Conservation (phyloP, 2,113 vertebrate genomes). For the Todiramphus saurophagus region DNA sequence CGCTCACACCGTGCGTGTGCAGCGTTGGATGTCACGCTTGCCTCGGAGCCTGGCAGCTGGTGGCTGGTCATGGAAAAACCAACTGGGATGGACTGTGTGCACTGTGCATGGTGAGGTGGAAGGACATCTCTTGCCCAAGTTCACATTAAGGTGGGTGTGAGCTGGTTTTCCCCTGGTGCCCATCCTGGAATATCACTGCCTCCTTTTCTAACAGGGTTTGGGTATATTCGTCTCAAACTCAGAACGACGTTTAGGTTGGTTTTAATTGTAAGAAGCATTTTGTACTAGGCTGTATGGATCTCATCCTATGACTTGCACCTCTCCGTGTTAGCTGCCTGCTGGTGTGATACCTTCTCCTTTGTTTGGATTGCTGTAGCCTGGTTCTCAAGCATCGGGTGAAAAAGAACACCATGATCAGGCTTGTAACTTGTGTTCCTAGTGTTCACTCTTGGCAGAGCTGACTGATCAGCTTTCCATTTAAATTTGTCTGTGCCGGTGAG, state of each 20-base stretch:
- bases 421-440: neutral
- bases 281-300: neutral
- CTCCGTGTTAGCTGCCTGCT: neutral
- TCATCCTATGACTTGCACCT: neutral
- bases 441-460: neutral
- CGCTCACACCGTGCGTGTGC: fast-evolving
- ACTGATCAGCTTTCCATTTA: neutral
- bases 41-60: neutral
- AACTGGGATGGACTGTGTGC: fast-evolving
- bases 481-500: neutral
- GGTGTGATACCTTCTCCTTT: neutral
- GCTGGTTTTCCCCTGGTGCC: neutral
- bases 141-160: fast-evolving
- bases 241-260: neutral
- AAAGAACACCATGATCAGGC: neutral
- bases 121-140: neutral
- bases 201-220: neutral
- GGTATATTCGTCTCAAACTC: neutral
- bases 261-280: neutral
- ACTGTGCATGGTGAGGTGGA: fast-evolving
- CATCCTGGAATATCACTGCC: fast-evolving
- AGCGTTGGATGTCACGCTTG: neutral
- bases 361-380: neutral
- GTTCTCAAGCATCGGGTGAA: neutral
- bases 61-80: neutral